Evolutionary conservation across 2,888 invertebrate species (phyloP).

Genomic region (Eutolmus rufibarbis): DNA sequence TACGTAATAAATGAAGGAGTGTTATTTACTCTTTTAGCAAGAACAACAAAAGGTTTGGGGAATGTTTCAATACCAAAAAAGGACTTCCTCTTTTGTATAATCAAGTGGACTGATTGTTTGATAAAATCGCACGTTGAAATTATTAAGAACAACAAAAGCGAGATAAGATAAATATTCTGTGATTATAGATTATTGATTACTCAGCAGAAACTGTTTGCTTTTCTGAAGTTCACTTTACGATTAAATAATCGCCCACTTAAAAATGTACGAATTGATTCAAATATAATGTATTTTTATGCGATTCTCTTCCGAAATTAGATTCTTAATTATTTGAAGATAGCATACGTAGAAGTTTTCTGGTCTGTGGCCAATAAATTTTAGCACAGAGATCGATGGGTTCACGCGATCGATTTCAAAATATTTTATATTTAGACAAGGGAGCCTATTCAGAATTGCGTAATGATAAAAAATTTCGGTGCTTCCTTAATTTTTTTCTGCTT

Average conservation of each 20-base stretch:
- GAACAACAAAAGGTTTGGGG: not conserved
- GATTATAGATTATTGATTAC: not conserved
- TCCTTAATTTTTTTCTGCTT: not conserved
- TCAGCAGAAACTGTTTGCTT: not conserved
- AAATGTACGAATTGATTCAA: not conserved
- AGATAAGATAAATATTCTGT: not conserved
- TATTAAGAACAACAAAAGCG: not conserved
- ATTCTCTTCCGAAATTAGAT: slow-evolving; percentile 13
- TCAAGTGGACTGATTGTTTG: not conserved
- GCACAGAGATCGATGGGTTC: slow-evolving; percentile 33
- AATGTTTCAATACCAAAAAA: not conserved
- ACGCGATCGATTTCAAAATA: not conserved
- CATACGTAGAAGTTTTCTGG: not conserved
- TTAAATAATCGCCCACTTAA: not conserved
- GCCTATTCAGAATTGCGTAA: slow-evolving; percentile 28
- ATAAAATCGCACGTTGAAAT: not conserved
- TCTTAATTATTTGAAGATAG: not conserved
- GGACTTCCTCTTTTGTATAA: not conserved
- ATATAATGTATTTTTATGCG: not conserved
- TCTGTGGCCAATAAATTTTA: slow-evolving; percentile 26
- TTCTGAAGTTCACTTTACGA: not conserved
- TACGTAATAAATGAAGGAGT: not conserved
- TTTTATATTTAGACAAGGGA: slow-evolving; percentile 5
- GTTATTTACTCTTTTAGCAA: not conserved
- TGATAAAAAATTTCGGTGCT: not conserved